A percentile compares a stretch with the other conserved stretches of the same genome.
phyloP scores from a whole-genome alignment of 2,113 vertebrate genomes.

The Apteryx owenii region DNA sequence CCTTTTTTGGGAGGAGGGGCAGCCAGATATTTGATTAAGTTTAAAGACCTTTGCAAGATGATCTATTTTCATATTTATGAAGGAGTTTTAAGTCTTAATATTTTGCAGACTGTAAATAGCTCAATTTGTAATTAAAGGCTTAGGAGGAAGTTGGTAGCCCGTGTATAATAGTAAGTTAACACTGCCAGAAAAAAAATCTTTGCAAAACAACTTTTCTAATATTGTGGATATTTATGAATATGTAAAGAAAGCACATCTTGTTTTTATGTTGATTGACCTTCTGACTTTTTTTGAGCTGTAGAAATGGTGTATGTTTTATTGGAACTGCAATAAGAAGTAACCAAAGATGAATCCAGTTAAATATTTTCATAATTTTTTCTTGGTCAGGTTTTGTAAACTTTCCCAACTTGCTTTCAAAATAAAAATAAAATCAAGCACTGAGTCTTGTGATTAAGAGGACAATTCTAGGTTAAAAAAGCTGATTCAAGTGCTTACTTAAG shows the following conservation, averaged over 20 bases:
- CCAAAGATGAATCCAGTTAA: slow-evolving; percentile 85
- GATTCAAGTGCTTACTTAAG: not conserved
- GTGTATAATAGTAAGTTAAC: slow-evolving; percentile 75
- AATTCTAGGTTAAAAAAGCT: not conserved
- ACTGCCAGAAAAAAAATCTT: slow-evolving; percentile 73
- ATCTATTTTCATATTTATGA: slow-evolving; percentile 97
- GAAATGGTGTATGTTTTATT: slow-evolving; percentile 73
- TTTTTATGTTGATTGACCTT: slow-evolving; percentile 75
- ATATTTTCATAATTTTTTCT: slow-evolving; percentile 82
- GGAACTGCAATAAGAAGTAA: slow-evolving; percentile 82
- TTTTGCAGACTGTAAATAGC: slow-evolving; percentile 83
- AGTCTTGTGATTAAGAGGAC: slow-evolving; percentile 46
- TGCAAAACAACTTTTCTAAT: slow-evolving; percentile 75
- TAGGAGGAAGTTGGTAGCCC: slow-evolving; percentile 67
- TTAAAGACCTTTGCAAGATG: slow-evolving; percentile 81
- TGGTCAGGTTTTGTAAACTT: slow-evolving; percentile 79
- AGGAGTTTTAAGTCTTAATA: slow-evolving; percentile 89
- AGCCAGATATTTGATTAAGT: slow-evolving; percentile 80
- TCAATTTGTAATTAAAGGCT: slow-evolving; percentile 84
- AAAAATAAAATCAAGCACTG: slow-evolving; percentile 77
- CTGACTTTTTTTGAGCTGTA: slow-evolving; percentile 58
- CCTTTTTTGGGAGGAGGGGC: slow-evolving; percentile 66
- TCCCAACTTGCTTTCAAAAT: slow-evolving; percentile 81
- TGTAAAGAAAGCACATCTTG: slow-evolving; percentile 72
- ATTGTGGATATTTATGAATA: slow-evolving; percentile 76